Base-by-base conservation (phyloP, 2,797 vertebrate species). In the Okamejei kenojei region DNA sequence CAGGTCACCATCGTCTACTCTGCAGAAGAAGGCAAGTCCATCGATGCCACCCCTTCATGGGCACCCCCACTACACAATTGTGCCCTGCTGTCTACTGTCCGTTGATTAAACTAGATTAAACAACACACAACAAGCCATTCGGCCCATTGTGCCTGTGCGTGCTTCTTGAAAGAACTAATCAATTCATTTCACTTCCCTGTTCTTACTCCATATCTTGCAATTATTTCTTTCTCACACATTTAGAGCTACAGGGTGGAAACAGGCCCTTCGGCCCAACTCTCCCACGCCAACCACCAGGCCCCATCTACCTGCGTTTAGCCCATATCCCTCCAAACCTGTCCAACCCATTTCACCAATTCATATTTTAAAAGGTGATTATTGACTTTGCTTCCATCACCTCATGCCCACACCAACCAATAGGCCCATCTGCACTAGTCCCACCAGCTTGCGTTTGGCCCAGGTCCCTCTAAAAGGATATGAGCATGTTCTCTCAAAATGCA, bases 1-100 rank as follows among this genome's bases (percentile, higher is more conserved):
- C 97, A 99, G 95, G 97, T 96, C 0, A 97, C 97, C 0, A 93
- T 97, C 0, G 97, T 99, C 76, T 95, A 98, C 96, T 99, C 99
- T 0, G 99, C 98, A 1, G 99, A 99, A 94, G 99, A 99, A 96
- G 98, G 99, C 98, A 95, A 95, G 95, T 45, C 71, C 19, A 58
- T 2, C 15, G 80, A 15, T 32, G 29, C 7, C 81, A 65, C 1
- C 86, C 8, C 26, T 84, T 11, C 54, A n/a, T 21, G 7, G 5
- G 4, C 21, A 38, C 9, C 74, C 35, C 13, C 7, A 17, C 32
- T 58, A 45, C 26, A 15, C 54, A 4, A 19, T 32, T 86, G 26
- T 17, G 19, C 71, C 71, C 0, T 45, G 1, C 2, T 73, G 23
- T 23, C 2, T 2, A 1, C 8, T 9, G 63, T 65, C 15, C 15